Base-by-base conservation (phyloP, 2,888 invertebrate species). In the Leptogaster cylindrica region DNA sequence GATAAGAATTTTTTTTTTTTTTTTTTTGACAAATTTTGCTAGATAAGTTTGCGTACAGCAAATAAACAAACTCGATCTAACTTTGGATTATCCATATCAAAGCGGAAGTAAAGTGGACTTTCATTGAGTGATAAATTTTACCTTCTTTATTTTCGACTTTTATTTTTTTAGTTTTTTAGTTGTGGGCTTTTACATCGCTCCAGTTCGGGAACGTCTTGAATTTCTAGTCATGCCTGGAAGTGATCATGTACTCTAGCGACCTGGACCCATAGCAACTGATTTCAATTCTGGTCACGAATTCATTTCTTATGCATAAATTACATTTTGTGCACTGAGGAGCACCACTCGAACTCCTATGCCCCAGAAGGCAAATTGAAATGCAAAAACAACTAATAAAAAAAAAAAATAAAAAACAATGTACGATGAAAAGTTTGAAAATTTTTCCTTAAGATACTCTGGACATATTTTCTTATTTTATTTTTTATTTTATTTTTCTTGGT, bases 301-400 rank as follows among this genome's bases (percentile, higher is more conserved):
- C 61, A 68, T 70, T 68, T 68, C 64, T 68, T 66, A 70, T 67
- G 69, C 67, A 67, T 67, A 69, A 69, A 69, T 67, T 69, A 65
- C 51, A 58, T 67, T 65, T 69, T 67, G 64, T 64, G 46, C 46
- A 61, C 61, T 61, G 61, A 61, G n/a, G n/a, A n/a, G 61, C 28
- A 61, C 61, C 41, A 41, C 36, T 44, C 44, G 44, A 44, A 61
- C 27, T 28, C 25, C 20, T 31, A 55, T 41, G 27, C 44, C 44
- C 28, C 20, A 16, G 41, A 61, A 61, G 61, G 44, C 44, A 61
- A 61, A 61, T 61, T 61, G 61, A 61, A 61, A 61, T 61, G 61
- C 61, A 44, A 61, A 41, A 61, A 14, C 23, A 44, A 25, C 7
- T 25, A 39, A 14, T 23, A 20, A 20, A 36, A 39, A 27, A 18